These are phyloP conservation scores for Tupaia chinensis DNA, from an alignment of 2,113 vertebrate species.

Conservation along the genomic window DNA sequence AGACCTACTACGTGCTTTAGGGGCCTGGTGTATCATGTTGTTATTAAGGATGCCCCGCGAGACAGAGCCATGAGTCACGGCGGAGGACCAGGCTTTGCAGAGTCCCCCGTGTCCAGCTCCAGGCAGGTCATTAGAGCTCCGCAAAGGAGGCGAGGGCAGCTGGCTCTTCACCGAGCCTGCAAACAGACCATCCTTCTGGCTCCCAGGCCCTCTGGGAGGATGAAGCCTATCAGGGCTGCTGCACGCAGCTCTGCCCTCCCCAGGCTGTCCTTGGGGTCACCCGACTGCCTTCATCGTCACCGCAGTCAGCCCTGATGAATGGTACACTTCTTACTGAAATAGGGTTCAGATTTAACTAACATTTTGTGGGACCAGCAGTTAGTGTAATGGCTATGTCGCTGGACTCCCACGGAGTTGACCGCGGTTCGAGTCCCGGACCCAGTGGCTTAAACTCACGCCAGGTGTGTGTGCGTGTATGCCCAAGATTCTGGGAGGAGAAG, in stretches of 20 bases:
- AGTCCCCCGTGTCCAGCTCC: not conserved
- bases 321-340: not conserved
- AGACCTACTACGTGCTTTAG: not conserved
- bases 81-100: not conserved
- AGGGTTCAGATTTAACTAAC: not conserved
- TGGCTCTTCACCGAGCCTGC: not conserved
- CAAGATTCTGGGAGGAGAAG: no score
- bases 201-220: not conserved
- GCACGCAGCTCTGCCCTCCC: not conserved
- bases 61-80: not conserved
- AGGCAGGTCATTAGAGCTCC: not conserved
- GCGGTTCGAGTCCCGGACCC: no score
- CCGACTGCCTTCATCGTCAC: not conserved
- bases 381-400: no score
- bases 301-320: not conserved
- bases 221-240: not conserved
- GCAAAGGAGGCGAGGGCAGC: constrained; percentile 9
- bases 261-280: not conserved
- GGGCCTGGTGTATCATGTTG: not conserved
- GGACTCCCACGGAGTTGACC: no score
- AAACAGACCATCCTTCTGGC: not conserved
- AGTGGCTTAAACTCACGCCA: no score
- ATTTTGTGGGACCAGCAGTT: not conserved
- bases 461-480: no score
- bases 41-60: not conserved